A percentile compares a stretch with the other conserved stretches of the same genome.
Conservation (phyloP, 2,113 vertebrate genomes). For the Boleophthalmus pectinirostris region DNA sequence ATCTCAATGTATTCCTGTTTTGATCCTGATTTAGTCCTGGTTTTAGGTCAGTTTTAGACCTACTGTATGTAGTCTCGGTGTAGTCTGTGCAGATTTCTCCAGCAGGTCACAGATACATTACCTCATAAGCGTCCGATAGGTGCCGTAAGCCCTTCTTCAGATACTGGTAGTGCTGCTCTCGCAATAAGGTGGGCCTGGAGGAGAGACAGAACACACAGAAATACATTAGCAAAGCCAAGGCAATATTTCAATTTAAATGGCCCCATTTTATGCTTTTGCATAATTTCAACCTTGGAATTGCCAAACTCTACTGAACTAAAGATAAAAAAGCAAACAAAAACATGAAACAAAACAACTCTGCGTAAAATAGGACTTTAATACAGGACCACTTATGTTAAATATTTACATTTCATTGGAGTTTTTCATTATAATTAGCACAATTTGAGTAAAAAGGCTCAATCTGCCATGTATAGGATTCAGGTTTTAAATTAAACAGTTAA, state of each 20-base stretch:
- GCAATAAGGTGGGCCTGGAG: conserved; percentile 84
- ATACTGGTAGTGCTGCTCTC: conserved; percentile 93
- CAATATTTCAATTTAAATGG: too few relatives aligned
- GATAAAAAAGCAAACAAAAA: too few relatives aligned
- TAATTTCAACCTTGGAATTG: too few relatives aligned
- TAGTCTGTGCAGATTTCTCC: neutral
- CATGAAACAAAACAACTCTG: too few relatives aligned
- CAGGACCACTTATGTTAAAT: too few relatives aligned
- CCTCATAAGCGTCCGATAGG: conserved; percentile 93
- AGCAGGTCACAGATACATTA: conserved; percentile 62
- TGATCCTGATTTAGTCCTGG: too few relatives aligned
- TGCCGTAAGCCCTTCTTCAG: conserved; percentile 94
- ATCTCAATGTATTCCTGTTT: too few relatives aligned
- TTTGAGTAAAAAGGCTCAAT: neutral
- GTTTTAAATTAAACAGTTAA: neutral
- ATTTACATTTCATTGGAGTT: neutral
- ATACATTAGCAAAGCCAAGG: neutral
- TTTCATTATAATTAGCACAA: too few relatives aligned
- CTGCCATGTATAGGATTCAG: neutral
- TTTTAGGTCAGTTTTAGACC: neutral
- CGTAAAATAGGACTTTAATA: too few relatives aligned
- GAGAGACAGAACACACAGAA: conserved; percentile 11
- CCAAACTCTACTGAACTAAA: too few relatives aligned
- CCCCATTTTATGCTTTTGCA: too few relatives aligned
- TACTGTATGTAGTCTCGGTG: neutral